Evolutionary conservation across 2,797 vertebrate species (phyloP).

Genomic region (Siniperca scherzeri): DNA sequence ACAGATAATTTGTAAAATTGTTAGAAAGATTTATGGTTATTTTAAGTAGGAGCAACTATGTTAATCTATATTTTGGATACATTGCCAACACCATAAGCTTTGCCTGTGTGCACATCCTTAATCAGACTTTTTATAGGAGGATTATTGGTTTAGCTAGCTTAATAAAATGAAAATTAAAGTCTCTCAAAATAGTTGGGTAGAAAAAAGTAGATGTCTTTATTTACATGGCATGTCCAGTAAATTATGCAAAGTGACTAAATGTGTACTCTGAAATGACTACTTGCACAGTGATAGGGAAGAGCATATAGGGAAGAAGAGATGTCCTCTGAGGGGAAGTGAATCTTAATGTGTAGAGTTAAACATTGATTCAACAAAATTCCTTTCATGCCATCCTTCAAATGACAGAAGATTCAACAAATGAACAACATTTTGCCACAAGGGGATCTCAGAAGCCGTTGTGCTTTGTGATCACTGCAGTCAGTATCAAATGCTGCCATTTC

Average conservation of each 20-base stretch:
- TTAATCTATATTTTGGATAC: slow-evolving; percentile 39
- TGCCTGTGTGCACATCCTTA: slow-evolving; percentile 1
- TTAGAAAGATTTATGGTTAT: slow-evolving; percentile 44
- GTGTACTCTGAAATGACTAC: slow-evolving; percentile 36
- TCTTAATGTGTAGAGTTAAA: slow-evolving; percentile 49
- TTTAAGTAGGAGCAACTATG: slow-evolving; percentile 23
- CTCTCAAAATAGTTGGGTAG: slow-evolving; percentile 21
- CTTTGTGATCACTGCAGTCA: slow-evolving; percentile 55
- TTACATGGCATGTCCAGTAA: slow-evolving; percentile 39
- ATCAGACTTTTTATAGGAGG: slow-evolving; percentile 20
- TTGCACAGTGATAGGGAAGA: slow-evolving; percentile 17
- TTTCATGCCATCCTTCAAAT: slow-evolving; percentile 48
- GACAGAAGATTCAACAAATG: slow-evolving; percentile 54
- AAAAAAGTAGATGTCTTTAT: slow-evolving; percentile 40
- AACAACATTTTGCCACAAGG: slow-evolving; percentile 38
- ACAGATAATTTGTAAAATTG: slow-evolving; percentile 45
- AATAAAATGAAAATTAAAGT: slow-evolving; percentile 36
- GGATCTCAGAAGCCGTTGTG: slow-evolving; percentile 23
- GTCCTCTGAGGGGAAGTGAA: slow-evolving; percentile 21
- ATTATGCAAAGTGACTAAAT: slow-evolving; percentile 56
- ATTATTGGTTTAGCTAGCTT: slow-evolving; percentile 36
- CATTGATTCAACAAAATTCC: slow-evolving; percentile 50
- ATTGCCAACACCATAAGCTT: slow-evolving; percentile 20
- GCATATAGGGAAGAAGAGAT: slow-evolving; percentile 12
- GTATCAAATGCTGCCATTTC: slow-evolving; percentile 49